These are phyloP conservation scores for Syngnathus rostellatus DNA, from an alignment of 2,797 vertebrate genomes.

Conservation along the genomic window DNA sequence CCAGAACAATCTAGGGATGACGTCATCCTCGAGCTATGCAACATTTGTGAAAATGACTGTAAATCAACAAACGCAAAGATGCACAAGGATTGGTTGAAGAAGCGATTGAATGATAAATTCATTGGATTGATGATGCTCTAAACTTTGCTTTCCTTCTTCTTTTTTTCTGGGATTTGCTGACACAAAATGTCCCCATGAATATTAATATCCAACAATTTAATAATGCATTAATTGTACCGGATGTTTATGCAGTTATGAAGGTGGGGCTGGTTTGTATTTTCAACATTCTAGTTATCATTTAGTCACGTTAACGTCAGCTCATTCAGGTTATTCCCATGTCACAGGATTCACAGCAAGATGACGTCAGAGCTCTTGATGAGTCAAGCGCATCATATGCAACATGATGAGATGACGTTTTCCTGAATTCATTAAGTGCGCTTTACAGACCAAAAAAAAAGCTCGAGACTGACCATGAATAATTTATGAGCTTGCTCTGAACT, in stretches of 20 bases:
- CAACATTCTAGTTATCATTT: not conserved
- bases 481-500: constrained; percentile 14
- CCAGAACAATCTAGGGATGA: constrained; percentile 38
- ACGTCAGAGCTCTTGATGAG: not conserved
- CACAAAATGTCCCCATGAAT: not conserved
- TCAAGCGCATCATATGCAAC: not conserved
- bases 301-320: not conserved
- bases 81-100: not conserved
- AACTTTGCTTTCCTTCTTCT: not conserved
- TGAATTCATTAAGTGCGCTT: not conserved
- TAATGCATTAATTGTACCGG: not conserved
- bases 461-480: constrained; percentile 39
- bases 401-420: not conserved
- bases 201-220: not conserved
- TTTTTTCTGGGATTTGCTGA: not conserved
- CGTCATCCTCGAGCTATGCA: constrained; percentile 39
- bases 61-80: not conserved
- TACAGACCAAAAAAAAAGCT: constrained; percentile 4
- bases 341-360: not conserved
- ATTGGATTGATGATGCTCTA: not conserved
- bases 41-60: constrained; percentile 18
- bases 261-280: not conserved
- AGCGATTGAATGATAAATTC: not conserved
- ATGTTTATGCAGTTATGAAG: not conserved
- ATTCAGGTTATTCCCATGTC: not conserved